Percentiles rank a stretch among this genome's conserved stretches.
phyloP scores from a whole-genome alignment of 2,888 invertebrate species.

The Phytoseiulus persimilis region DNA sequence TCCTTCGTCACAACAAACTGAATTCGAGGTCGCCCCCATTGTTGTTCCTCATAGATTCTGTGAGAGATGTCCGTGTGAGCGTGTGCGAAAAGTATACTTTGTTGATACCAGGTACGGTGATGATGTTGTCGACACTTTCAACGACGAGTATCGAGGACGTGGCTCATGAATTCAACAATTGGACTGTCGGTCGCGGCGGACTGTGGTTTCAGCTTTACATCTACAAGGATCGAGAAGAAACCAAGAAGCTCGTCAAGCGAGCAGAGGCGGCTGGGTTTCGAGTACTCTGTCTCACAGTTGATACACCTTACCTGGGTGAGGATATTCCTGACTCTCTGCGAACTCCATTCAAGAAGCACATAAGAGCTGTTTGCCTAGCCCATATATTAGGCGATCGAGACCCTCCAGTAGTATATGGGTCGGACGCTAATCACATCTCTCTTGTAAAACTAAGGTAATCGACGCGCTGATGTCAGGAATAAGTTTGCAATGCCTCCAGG shows the following conservation, averaged over 20 bases:
- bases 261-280: slow-evolving; percentile 77
- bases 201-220: slow-evolving; percentile 91
- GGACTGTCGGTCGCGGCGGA: slow-evolving; percentile 51
- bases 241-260: slow-evolving; percentile 62
- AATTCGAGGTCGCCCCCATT: no score
- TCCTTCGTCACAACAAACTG: no score
- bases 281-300: slow-evolving; percentile 77
- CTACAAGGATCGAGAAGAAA: slow-evolving; percentile 66
- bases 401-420: no score
- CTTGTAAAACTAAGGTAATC: slow-evolving; percentile 59
- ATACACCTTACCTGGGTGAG: slow-evolving; percentile 59
- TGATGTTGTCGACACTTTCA: slow-evolving; percentile 72
- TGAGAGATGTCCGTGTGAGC: no score
- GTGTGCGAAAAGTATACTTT: slow-evolving; percentile 20
- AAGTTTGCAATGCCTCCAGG: slow-evolving; percentile 66
- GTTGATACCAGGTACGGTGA: slow-evolving; percentile 58
- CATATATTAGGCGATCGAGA: not conserved
- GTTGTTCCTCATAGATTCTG: slow-evolving; percentile 6
- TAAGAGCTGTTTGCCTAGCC: no score
- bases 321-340: not conserved
- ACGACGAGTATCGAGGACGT: slow-evolving; percentile 82
- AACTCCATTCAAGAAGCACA: no score
- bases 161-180: slow-evolving; percentile 62
- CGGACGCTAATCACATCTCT: not conserved
- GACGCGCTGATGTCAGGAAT: slow-evolving; percentile 71